A percentile compares a stretch with the other conserved stretches of the same genome.
These are phyloP conservation scores for Meteorus cinctellus DNA, from an alignment of 2,888 invertebrate genomes.

Conservation along the genomic window DNA sequence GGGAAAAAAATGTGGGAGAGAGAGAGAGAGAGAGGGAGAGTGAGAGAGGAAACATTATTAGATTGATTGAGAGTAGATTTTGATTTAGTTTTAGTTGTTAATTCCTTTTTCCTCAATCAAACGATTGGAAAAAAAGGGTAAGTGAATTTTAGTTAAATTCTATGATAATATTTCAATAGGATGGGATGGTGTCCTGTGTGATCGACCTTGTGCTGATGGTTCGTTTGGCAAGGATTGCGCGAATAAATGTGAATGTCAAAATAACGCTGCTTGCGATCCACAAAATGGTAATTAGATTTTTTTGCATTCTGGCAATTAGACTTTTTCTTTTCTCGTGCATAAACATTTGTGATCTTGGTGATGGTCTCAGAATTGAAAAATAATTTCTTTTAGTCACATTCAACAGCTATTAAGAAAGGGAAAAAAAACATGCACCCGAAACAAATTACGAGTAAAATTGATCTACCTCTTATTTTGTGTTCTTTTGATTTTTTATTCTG, in stretches of 20 bases:
- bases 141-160: constrained; percentile 36
- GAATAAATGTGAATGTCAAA: constrained; percentile 83
- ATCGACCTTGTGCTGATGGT: constrained; percentile 89
- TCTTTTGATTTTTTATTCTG: too few species aligned
- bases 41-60: not conserved
- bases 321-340: not conserved
- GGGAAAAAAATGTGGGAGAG: not conserved
- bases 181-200: constrained; percentile 89
- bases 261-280: constrained; percentile 89
- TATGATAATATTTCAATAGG: constrained; percentile 63
- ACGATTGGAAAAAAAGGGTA: constrained; percentile 42
- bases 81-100: not conserved
- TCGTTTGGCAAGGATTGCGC: constrained; percentile 88
- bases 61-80: not conserved
- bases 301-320: constrained; percentile 12
- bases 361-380: not conserved
- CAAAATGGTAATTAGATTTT: constrained; percentile 79
- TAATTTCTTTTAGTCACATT: not conserved
- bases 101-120: constrained; percentile 6
- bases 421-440: too few species aligned
- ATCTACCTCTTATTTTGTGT: too few species aligned
- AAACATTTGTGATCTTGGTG: not conserved
- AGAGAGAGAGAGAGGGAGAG: not conserved
- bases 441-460: too few species aligned
- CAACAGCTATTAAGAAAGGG: too few species aligned